Percentiles rank a stretch among this genome's conserved stretches.
phyloP scores from a whole-genome alignment of 2,888 invertebrate genomes.

The Eremobia ochroleuca region DNA sequence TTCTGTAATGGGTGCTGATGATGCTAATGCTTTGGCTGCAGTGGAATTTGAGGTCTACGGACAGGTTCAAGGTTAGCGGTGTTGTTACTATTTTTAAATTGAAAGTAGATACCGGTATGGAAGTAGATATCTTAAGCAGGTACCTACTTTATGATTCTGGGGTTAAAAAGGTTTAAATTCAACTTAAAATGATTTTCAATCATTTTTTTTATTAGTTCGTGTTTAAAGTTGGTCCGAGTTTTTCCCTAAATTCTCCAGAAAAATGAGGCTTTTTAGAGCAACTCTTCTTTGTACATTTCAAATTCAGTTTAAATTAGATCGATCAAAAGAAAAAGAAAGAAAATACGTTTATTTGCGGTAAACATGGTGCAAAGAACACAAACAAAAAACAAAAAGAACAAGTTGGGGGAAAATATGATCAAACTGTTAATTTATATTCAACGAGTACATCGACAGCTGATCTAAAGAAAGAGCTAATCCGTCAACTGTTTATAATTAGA shows the following conservation, averaged over 20 bases:
- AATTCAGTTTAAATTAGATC: not conserved
- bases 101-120: too few relatives aligned
- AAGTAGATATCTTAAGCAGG: too few relatives aligned
- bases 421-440: not conserved
- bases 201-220: not conserved
- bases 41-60: constrained; percentile 98
- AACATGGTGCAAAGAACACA: not conserved
- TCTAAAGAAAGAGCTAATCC: constrained; percentile 72
- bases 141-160: not conserved
- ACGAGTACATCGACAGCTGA: constrained; percentile 44
- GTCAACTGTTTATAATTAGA: constrained; percentile 77
- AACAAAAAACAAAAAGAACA: not conserved
- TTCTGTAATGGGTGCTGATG: constrained; percentile 90
- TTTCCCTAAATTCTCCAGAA: not conserved
- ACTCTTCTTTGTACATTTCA: not conserved
- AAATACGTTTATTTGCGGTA: not conserved
- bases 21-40: constrained; percentile 93
- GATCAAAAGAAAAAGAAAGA: not conserved
- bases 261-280: too few relatives aligned
- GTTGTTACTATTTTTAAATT: not conserved
- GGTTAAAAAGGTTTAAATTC: not conserved
- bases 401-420: not conserved
- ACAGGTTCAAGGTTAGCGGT: constrained; percentile 95
- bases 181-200: not conserved
- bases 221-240: not conserved